These are phyloP conservation scores for Aphidius colemani DNA, from an alignment of 2,888 invertebrate species.

Conservation along the genomic window DNA sequence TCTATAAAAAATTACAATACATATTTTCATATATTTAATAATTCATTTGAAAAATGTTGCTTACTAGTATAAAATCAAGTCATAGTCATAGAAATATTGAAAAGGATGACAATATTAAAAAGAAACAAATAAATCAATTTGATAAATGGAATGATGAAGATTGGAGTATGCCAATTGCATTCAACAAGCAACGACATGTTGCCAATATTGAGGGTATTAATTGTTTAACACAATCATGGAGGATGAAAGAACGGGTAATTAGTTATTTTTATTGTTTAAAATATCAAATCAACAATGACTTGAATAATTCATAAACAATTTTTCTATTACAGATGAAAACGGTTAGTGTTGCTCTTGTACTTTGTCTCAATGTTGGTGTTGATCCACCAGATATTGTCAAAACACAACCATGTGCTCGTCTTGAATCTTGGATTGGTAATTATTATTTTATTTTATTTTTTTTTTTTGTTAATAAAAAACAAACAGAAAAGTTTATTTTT, in stretches of 20 bases:
- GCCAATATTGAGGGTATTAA: constrained; percentile 73
- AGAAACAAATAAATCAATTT: constrained; percentile 6
- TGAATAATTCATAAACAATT: constrained; percentile 3
- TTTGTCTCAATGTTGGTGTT: constrained; percentile 98
- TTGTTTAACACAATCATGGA: constrained; percentile 79
- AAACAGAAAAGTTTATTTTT: neutral
- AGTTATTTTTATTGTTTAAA: constrained; percentile 20
- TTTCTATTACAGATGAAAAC: constrained; percentile 87
- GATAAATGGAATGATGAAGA: constrained; percentile 61
- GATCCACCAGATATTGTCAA: constrained; percentile 99
- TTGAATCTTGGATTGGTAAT: constrained; percentile 96
- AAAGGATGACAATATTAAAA: neutral
- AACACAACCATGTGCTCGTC: constrained; percentile 92
- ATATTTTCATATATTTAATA: too few species aligned
- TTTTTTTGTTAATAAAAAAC: neutral
- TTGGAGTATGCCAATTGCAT: constrained; percentile 74
- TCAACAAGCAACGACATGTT: constrained; percentile 74
- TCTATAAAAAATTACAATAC: too few species aligned
- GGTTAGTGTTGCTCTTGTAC: constrained; percentile 95
- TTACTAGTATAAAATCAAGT: constrained; percentile 33
- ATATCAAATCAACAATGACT: constrained; percentile 4
- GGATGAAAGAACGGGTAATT: constrained; percentile 87
- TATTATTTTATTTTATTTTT: too few species aligned
- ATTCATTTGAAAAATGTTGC: constrained; percentile 37
- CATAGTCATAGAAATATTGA: constrained; percentile 27